Evolutionary conservation across 2,888 invertebrate species (phyloP).

Genomic region (Drosophila borborema): DNA sequence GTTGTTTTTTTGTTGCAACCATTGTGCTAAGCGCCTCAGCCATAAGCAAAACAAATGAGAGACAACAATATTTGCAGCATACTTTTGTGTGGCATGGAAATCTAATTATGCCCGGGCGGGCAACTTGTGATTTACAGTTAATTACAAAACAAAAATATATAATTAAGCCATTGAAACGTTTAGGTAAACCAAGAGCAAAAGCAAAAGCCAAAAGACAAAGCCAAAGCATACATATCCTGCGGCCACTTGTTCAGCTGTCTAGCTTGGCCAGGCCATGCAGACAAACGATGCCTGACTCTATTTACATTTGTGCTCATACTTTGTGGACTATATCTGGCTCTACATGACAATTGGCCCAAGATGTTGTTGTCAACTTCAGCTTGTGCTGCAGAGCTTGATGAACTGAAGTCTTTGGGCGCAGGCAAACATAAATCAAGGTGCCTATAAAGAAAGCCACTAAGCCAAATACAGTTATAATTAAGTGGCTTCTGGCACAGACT

Average conservation of each 20-base stretch:
- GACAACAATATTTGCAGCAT: conserved; percentile 39
- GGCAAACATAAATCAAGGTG: conserved; percentile 24
- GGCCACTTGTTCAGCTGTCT: conserved; percentile 24
- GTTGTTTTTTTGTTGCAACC: conserved; percentile 32
- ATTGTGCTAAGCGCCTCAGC: conserved; percentile 26
- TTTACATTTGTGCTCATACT: conserved; percentile 44
- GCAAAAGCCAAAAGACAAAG: conserved; percentile 42
- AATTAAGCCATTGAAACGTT: conserved; percentile 68
- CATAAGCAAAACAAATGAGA: conserved; percentile 16
- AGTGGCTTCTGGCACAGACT: conserved; percentile 1
- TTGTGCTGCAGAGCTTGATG: conserved; percentile 18
- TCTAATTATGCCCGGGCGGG: conserved; percentile 48
- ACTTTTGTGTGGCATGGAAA: conserved; percentile 39
- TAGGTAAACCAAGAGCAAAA: conserved; percentile 42
- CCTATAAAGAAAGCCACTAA: neutral
- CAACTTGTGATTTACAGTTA: conserved; percentile 54
- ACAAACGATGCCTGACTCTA: conserved; percentile 16
- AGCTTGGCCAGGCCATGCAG: conserved; percentile 23
- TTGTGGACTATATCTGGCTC: conserved; percentile 4
- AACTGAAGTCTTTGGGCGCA: conserved; percentile 12
- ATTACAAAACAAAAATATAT: conserved; percentile 58
- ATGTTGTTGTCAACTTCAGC: conserved; percentile 18
- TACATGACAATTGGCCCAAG: conserved; percentile 18
- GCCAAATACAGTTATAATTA: conserved; percentile 16
- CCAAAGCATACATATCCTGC: conserved; percentile 37